Evolutionary conservation across 2,113 vertebrate species (phyloP).

Genomic region (Trochalopteron elliotii): DNA sequence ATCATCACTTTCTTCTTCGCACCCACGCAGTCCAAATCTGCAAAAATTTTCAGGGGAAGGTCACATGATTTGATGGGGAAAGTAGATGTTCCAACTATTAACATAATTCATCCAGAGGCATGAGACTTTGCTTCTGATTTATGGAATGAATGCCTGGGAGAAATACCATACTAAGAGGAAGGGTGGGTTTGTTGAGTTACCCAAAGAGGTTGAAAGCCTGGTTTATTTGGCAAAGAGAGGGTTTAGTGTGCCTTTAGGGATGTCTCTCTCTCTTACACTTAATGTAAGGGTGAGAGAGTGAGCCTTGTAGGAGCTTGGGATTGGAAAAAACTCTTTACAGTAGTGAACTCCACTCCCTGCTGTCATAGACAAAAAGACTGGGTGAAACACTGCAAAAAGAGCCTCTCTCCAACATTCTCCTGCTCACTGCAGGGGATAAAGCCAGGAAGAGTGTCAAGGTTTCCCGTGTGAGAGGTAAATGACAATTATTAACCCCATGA

Average conservation of each 20-base stretch:
- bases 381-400: not conserved
- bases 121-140: not conserved
- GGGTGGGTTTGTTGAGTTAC: not conserved
- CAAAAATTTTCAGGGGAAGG: not conserved
- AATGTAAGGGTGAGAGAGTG: not conserved
- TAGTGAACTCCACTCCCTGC: not conserved
- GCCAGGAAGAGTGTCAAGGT: not conserved
- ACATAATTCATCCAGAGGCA: not conserved
- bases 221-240: not conserved
- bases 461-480: not conserved
- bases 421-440: not conserved
- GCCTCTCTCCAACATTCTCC: not conserved
- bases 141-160: not conserved
- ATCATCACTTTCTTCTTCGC: not conserved
- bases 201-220: not conserved
- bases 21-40: not conserved
- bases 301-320: not conserved
- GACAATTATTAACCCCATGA: not conserved
- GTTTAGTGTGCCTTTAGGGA: not conserved
- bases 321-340: not conserved
- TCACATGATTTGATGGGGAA: not conserved
- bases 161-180: not conserved
- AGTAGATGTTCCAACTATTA: not conserved
- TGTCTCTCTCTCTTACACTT: not conserved
- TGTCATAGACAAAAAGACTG: not conserved